These are phyloP conservation scores for Platalea minor DNA, from an alignment of 2,797 vertebrate species.

Conservation along the genomic window DNA sequence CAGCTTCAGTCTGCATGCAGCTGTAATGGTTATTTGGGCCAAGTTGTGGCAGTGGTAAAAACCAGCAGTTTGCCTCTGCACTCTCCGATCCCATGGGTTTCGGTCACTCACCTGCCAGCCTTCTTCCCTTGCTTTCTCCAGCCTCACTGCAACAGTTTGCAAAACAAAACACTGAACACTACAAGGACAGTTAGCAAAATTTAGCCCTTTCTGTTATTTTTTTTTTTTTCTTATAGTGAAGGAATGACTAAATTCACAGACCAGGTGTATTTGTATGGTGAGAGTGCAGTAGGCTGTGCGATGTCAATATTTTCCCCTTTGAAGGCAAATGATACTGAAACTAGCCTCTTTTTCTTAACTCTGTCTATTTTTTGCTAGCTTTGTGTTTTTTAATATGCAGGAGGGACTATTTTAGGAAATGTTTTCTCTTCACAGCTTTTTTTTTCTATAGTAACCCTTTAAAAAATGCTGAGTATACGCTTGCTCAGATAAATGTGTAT, in stretches of 20 bases:
- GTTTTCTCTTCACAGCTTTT: conserved; percentile 26
- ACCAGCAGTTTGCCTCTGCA: not conserved
- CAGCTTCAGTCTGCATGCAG: not conserved
- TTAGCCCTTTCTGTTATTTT: not conserved
- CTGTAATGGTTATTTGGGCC: not conserved
- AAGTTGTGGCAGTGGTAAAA: not conserved
- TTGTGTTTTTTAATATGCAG: not conserved
- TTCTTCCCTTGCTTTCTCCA: not conserved
- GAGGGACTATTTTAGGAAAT: conserved; percentile 34
- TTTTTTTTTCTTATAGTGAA: not conserved
- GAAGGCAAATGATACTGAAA: not conserved
- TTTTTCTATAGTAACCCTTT: conserved; percentile 2
- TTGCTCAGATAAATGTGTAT: conserved; percentile 57
- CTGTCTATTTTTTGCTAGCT: not conserved
- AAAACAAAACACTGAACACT: not conserved
- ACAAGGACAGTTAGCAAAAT: not conserved
- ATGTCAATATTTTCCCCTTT: not conserved
- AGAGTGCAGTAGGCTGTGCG: not conserved
- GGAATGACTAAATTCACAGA: not conserved
- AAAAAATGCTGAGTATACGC: conserved; percentile 47
- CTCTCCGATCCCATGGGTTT: not conserved
- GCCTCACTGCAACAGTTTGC: not conserved
- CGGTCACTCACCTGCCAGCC: not conserved
- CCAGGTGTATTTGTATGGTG: not conserved
- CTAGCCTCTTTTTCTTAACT: not conserved